Base-by-base conservation (phyloP, 2,888 invertebrate genomes). In the Scaeva pyrastri region DNA sequence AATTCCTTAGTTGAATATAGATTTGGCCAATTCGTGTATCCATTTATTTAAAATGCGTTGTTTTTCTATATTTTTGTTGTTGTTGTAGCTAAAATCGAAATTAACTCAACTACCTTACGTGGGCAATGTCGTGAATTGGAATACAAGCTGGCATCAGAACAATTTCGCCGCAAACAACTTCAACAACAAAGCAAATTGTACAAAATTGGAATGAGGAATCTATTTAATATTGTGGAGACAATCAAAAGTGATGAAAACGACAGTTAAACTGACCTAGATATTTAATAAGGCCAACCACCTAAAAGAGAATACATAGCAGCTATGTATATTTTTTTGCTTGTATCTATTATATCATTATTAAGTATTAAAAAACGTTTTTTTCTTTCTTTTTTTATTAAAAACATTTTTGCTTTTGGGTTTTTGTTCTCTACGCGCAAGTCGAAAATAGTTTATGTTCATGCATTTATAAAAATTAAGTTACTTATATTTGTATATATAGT, bases 191-290 rank as follows among this genome's bases (percentile, higher is more conserved):
- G 89, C 26, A 89, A 89, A 86, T 76, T 79, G 58, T 89, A 88
- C 56, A 90, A 90, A 77, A 89, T 89, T 55, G 89, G 88, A 87
- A 90, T 90, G 90, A 82, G 87, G 23, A 89, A 89, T 45, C 56
- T 90, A 0, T 89, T 89, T 71, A 89, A 89, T 56, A 89, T 90
- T 66, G 89, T 90, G 2, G 88, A 89, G 19, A 88, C 88, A 39
- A 88, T 90, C n/a, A 90, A 90, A 87, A 76, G 70, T 41, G 77
- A 86, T 16, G 77, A 84, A 11, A 73, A 72, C 23, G 75, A 83
- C 12, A 82, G 82, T 68, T 82, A 68, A 76, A 74, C 12, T 21
- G 12, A 12, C 43, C 26, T 5, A 50, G 11, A 19, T n/a, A 43
- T 39, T 41, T 19, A 21, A 14, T 21, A 41, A 23, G 1, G 23